A percentile compares a stretch with the other conserved stretches of the same genome.
phyloP scores from a whole-genome alignment of 2,888 invertebrate genomes.

The Drosophila subsilvestris region DNA sequence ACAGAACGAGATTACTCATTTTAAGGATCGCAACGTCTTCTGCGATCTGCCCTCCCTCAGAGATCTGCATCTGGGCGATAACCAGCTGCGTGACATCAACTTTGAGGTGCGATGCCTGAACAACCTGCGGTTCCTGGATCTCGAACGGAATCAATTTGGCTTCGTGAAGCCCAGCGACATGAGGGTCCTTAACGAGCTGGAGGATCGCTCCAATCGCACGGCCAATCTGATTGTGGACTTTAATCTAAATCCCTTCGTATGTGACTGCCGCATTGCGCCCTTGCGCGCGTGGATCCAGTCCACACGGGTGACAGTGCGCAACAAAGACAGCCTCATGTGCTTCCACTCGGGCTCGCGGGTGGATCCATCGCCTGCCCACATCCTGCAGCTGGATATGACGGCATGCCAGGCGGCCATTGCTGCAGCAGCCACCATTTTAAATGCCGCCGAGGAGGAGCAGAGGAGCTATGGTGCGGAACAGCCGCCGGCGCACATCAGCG shows the following conservation, averaged over 20 bases:
- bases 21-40: conserved; percentile 88
- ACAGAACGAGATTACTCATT: conserved; percentile 89
- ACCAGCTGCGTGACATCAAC: conserved; percentile 86
- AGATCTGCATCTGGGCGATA: conserved; percentile 89
- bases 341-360: conserved; percentile 73
- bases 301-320: conserved; percentile 87
- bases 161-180: conserved; percentile 86
- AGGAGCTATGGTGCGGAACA: conserved; percentile 55
- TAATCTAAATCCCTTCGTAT: conserved; percentile 88
- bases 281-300: conserved; percentile 87
- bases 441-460: conserved; percentile 71
- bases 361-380: conserved; percentile 74
- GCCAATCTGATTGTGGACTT: conserved; percentile 87
- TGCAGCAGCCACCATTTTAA: conserved; percentile 78
- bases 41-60: conserved; percentile 88
- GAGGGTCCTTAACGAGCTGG: conserved; percentile 86
- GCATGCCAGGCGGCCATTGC: conserved; percentile 79
- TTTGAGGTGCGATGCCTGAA: conserved; percentile 88
- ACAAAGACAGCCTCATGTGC: conserved; percentile 86
- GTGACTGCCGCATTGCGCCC: conserved; percentile 87
- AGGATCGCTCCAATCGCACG: conserved; percentile 82
- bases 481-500: conserved; percentile 67
- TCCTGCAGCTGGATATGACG: conserved; percentile 77
- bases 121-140: conserved; percentile 88
- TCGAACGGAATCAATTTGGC: conserved; percentile 88